Conservation (phyloP, 2,113 vertebrate species). For the Ascaphus truei region DNA sequence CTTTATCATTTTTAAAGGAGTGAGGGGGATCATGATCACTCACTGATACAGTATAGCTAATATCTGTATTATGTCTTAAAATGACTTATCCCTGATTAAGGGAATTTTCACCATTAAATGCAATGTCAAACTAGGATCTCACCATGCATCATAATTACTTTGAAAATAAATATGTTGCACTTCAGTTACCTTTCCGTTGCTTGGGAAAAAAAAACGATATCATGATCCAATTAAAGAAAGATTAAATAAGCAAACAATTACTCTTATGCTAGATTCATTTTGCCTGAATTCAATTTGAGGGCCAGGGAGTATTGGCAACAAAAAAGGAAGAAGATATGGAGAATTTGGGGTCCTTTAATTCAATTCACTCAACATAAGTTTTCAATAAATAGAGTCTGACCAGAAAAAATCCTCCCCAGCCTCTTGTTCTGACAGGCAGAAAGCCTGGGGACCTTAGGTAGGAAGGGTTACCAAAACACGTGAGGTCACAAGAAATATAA, state of each 20-base stretch:
- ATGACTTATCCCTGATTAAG: too few species aligned
- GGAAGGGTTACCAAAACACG: conserved; percentile 23
- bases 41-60: too few species aligned
- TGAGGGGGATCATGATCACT: too few species aligned
- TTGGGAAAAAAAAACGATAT: neutral
- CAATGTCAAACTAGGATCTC: too few species aligned
- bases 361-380: conserved; percentile 8
- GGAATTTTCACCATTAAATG: too few species aligned
- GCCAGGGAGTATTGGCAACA: neutral
- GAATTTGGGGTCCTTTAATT: neutral
- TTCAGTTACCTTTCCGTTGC: neutral
- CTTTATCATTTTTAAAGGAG: too few species aligned
- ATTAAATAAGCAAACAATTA: neutral
- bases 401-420: neutral
- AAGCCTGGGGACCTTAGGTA: conserved; percentile 23
- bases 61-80: too few species aligned
- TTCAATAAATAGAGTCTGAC: conserved; percentile 10
- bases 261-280: neutral
- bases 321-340: neutral
- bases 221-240: neutral
- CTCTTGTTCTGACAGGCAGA: conserved; percentile 7
- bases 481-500: neutral
- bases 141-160: too few species aligned
- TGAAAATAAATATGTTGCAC: too few species aligned
- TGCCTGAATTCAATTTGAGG: neutral